Conservation (phyloP, 1,140 invertebrate genomes). For the Chymomyza costata region DNA sequence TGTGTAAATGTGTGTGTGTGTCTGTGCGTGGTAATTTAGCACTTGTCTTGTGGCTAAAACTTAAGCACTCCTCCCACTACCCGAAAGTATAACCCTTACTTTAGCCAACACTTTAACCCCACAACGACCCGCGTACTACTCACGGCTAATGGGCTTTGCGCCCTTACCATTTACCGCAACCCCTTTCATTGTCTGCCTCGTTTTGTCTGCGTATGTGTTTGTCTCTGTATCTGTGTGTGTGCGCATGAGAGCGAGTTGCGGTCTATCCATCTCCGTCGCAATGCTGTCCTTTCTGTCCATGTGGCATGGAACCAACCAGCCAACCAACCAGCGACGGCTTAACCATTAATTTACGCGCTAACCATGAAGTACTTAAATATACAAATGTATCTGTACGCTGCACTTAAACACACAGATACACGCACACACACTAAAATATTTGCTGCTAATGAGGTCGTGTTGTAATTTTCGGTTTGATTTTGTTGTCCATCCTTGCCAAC, state of each 20-base stretch:
- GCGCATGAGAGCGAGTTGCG: no score
- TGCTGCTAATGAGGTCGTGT: slow-evolving; percentile 57
- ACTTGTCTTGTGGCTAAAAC: slow-evolving; percentile 59
- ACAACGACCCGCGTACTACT: slow-evolving; percentile 20
- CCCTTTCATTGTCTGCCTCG: slow-evolving; percentile 6
- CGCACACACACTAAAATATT: slow-evolving; percentile 44
- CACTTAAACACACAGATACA: neutral
- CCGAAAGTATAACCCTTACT: no score
- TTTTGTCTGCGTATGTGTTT: no score
- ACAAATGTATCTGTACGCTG: slow-evolving; percentile 47
- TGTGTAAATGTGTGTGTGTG: slow-evolving; percentile 2
- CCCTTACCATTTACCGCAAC: neutral
- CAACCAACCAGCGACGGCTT: slow-evolving; percentile 38
- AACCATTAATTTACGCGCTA: slow-evolving; percentile 69
- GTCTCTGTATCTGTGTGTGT: no score
- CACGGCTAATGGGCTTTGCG: neutral
- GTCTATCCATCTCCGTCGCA: slow-evolving; percentile 23
- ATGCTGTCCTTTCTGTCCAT: no score
- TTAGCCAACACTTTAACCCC: neutral
- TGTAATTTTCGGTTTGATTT: slow-evolving; percentile 34
- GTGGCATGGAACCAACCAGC: slow-evolving; percentile 23
- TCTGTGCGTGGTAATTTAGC: slow-evolving; percentile 46
- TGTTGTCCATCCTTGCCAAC: neutral
- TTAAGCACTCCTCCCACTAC: no score
- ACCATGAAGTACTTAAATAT: slow-evolving; percentile 67